phyloP scores from a whole-genome alignment of 2,797 vertebrate genomes.

The Diceros bicornis region DNA sequence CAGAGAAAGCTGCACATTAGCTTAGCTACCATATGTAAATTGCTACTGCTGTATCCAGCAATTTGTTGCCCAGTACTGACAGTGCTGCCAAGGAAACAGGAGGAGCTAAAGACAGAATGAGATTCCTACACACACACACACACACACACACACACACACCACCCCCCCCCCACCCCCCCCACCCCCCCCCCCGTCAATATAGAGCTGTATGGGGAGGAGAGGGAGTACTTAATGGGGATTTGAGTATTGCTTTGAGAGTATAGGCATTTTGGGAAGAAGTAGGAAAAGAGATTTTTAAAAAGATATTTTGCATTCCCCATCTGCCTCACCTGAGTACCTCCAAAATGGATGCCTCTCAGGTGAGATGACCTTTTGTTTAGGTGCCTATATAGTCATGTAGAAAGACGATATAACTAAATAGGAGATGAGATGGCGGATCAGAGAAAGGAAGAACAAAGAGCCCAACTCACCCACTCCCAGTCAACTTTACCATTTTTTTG shows the following conservation, averaged over 20 bases:
- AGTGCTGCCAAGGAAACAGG: conserved; percentile 14
- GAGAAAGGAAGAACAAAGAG: conserved; percentile 37
- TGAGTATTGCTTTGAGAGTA: not conserved
- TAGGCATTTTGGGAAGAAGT: conserved; percentile 31
- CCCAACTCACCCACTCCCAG: not conserved
- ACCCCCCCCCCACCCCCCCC: too few species aligned
- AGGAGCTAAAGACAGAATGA: conserved; percentile 45
- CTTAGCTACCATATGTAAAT: not conserved
- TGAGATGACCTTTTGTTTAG: not conserved
- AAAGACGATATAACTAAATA: not conserved
- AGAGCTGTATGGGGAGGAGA: not conserved
- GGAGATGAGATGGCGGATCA: not conserved
- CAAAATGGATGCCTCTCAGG: not conserved
- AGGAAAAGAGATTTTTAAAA: not conserved
- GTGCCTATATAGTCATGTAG: not conserved
- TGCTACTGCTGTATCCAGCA: not conserved
- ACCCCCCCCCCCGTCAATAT: not conserved
- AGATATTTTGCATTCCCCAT: not conserved
- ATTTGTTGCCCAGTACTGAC: not conserved
- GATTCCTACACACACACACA: not conserved
- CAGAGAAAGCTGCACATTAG: not conserved
- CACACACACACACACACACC: too few species aligned
- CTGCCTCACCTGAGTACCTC: conserved; percentile 19
- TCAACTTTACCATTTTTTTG: not conserved
- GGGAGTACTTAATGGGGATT: not conserved